These are phyloP conservation scores for Neogale vison DNA, from an alignment of 2,113 vertebrate genomes.

Conservation along the genomic window DNA sequence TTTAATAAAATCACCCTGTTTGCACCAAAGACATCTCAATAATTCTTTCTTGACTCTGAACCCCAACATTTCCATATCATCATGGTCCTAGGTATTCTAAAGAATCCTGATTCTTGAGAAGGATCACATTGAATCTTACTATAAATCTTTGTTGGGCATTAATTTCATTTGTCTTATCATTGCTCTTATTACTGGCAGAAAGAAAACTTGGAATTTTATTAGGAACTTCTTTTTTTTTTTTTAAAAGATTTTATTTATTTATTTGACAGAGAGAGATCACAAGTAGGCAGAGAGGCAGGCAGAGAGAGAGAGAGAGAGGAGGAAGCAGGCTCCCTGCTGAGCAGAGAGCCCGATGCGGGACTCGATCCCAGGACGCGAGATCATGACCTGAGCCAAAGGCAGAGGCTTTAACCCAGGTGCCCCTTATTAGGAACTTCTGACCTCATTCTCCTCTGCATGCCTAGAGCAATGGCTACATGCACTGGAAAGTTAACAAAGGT, in stretches of 20 bases:
- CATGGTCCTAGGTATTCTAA: not conserved
- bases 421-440: not conserved
- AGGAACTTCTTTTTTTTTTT: not conserved
- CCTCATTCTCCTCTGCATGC: not conserved
- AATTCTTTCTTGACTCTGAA: not conserved
- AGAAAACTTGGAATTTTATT: not conserved
- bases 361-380: too few relatives aligned
- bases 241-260: too few relatives aligned
- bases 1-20: not conserved
- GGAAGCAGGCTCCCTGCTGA: too few relatives aligned
- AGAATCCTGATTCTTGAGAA: not conserved
- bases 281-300: too few relatives aligned
- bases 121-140: not conserved
- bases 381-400: too few relatives aligned
- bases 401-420: too few relatives aligned
- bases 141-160: not conserved
- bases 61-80: not conserved
- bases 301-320: too few relatives aligned
- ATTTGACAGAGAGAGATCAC: too few relatives aligned
- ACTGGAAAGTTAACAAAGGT: not conserved
- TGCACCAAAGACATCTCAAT: not conserved
- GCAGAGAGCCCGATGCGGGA: too few relatives aligned
- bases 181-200: not conserved
- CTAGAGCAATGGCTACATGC: not conserved
- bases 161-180: not conserved